These are phyloP conservation scores for Salvelinus alpinus DNA, from an alignment of 2,113 vertebrate species.

Conservation along the genomic window DNA sequence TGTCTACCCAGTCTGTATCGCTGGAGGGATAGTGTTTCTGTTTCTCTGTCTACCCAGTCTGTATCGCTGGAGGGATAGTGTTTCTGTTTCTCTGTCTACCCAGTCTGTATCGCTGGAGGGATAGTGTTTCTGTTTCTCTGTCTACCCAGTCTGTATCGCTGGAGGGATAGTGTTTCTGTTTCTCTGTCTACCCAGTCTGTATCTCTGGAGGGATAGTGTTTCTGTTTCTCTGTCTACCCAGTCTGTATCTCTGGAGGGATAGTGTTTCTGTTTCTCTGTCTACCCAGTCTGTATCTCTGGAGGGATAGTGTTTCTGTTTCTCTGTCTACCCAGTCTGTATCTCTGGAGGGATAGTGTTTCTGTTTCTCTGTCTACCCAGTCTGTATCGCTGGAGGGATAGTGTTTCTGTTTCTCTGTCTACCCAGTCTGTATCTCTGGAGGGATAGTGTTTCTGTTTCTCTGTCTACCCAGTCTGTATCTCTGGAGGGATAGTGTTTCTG, in stretches of 20 bases:
- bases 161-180: conserved; percentile 17
- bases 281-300: neutral
- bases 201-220: conserved; percentile 12
- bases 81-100: neutral
- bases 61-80: conserved; percentile 7
- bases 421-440: neutral
- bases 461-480: neutral
- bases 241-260: neutral
- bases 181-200: neutral
- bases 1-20: neutral
- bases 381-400: neutral
- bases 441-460: conserved; percentile 13
- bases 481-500: conserved; percentile 16
- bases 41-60: neutral
- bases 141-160: neutral
- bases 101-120: neutral
- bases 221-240: neutral
- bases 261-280: conserved; percentile 7
- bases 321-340: neutral
- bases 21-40: conserved; percentile 16
- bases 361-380: neutral
- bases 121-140: conserved; percentile 8
- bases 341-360: conserved; percentile 14
- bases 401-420: conserved; percentile 14
- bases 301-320: conserved; percentile 16